A percentile compares a stretch with the other conserved stretches of the same genome.
phyloP scores from a whole-genome alignment of 2,888 invertebrate genomes.

The Chrysotoxum bicinctum region DNA sequence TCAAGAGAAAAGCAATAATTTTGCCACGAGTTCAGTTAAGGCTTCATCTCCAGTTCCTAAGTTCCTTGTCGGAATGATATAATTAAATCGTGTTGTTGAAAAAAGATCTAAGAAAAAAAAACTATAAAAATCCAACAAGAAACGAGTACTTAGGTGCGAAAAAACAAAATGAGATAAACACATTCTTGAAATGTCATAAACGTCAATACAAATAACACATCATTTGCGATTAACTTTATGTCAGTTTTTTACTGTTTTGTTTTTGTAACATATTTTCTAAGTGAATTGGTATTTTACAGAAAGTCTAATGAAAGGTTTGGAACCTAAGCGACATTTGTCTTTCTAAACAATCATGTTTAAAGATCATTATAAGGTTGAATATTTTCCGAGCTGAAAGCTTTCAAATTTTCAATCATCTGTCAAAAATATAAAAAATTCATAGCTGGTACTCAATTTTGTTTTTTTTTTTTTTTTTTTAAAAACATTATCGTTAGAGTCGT shows the following conservation, averaged over 20 bases:
- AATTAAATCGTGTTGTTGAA: conserved; percentile 31
- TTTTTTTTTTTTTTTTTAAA: neutral
- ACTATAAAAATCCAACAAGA: neutral
- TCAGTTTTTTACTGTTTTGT: neutral
- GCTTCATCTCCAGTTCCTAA: neutral
- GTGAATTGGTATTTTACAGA: neutral
- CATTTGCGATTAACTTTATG: neutral
- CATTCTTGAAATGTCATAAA: conserved; percentile 31
- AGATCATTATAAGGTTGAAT: neutral
- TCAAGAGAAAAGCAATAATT: conserved; percentile 22
- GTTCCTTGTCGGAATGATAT: conserved; percentile 15
- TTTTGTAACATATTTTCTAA: neutral
- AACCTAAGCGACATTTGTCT: too few species aligned
- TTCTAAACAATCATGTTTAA: neutral
- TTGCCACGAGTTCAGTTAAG: conserved; percentile 34
- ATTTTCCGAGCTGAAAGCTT: neutral
- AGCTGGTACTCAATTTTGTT: neutral
- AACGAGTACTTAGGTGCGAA: conserved; percentile 13
- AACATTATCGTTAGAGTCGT: neutral
- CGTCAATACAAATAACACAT: conserved; percentile 24
- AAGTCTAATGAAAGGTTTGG: neutral
- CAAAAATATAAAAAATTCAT: neutral
- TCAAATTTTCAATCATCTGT: neutral
- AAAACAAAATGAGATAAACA: conserved; percentile 25
- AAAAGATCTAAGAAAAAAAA: neutral